Conservation (phyloP, 2,888 invertebrate genomes). For the Tinea trinotella region DNA sequence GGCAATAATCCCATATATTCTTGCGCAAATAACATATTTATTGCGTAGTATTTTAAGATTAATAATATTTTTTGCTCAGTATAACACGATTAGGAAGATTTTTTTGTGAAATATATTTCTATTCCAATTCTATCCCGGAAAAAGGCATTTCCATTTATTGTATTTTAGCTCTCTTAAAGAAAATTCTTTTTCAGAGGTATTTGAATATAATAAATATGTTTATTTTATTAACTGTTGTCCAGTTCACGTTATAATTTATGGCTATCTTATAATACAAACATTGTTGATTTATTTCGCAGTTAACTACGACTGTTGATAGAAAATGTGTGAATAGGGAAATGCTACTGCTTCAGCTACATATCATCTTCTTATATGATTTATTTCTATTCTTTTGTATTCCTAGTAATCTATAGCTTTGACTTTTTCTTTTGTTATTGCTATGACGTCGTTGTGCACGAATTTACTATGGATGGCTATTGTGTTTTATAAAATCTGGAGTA, state of each 20-base stretch:
- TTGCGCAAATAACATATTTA: too few species aligned
- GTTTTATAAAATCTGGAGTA: too few species aligned
- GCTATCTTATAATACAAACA: not conserved
- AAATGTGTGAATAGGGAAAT: slow-evolving; percentile 4
- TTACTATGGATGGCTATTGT: too few species aligned
- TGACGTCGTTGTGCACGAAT: not conserved
- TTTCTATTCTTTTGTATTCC: not conserved
- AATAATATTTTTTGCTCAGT: too few species aligned
- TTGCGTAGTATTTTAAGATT: too few species aligned
- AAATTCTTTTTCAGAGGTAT: too few species aligned
- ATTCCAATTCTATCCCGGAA: too few species aligned
- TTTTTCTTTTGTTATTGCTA: not conserved
- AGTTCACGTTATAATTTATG: not conserved
- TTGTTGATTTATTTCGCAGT: not conserved
- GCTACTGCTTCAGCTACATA: not conserved
- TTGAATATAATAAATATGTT: not conserved
- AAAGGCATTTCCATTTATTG: too few species aligned
- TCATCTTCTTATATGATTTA: not conserved
- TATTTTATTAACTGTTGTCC: not conserved
- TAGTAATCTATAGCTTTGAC: not conserved
- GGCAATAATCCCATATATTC: too few species aligned
- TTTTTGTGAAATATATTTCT: too few species aligned
- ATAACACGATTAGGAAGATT: too few species aligned
- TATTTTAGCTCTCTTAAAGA: too few species aligned
- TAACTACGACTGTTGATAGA: not conserved